Evolutionary conservation across 2,888 invertebrate genomes (phyloP).

Genomic region (Rhingia campestris): DNA sequence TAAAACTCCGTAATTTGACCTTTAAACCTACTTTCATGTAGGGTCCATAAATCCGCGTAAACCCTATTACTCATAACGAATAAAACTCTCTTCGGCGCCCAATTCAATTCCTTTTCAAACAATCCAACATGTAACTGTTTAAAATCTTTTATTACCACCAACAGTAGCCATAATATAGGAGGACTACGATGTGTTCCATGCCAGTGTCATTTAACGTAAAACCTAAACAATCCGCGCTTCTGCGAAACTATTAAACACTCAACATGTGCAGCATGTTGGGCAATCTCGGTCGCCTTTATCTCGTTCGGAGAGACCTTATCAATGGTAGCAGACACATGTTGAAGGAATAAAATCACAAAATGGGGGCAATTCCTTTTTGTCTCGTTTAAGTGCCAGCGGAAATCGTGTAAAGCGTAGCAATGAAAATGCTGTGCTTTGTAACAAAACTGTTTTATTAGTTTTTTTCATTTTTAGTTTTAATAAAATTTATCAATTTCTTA

Average conservation of each 20-base stretch:
- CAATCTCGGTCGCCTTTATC: conserved; percentile 6
- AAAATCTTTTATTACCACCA: conserved; percentile 25
- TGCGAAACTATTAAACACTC: conserved; percentile 57
- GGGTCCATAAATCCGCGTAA: conserved; percentile 6
- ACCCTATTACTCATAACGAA: not conserved
- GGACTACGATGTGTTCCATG: conserved; percentile 18
- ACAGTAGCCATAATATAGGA: conserved; percentile 1
- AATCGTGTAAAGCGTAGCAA: too few species aligned
- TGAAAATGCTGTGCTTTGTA: too few species aligned
- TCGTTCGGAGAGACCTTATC: conserved; percentile 5
- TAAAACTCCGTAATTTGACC: conserved; percentile 38
- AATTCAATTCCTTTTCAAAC: not conserved
- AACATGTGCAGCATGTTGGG: conserved; percentile 58
- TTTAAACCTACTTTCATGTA: conserved; percentile 41
- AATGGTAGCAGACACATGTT: conserved; percentile 21
- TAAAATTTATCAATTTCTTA: too few species aligned
- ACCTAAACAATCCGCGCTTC: conserved; percentile 64
- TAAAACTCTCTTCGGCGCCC: conserved; percentile 26
- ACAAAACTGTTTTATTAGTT: too few species aligned
- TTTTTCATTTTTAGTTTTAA: too few species aligned
- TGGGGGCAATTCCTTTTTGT: not conserved
- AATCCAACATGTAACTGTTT: not conserved
- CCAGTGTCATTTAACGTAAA: conserved; percentile 51
- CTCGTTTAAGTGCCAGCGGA: not conserved
- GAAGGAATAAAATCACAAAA: not conserved